Percentiles rank a stretch among this genome's conserved stretches.
Conservation (phyloP, 2,888 invertebrate genomes). For the Polyommatus icarus region DNA sequence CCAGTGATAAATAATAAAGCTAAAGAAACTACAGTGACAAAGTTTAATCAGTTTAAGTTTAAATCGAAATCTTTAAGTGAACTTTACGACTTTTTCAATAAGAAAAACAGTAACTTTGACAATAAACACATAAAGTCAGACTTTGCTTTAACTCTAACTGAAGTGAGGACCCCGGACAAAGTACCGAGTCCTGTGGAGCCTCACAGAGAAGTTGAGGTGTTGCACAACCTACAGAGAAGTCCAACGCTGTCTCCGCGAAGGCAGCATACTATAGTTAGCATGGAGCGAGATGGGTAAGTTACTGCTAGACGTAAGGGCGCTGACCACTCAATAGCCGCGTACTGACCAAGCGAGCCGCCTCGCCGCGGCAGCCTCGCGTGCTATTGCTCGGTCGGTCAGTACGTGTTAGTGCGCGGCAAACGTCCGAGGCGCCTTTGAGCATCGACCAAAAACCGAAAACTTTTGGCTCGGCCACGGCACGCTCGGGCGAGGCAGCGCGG, state of each 20-base stretch:
- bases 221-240: slow-evolving; percentile 85
- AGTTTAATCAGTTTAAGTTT: slow-evolving; percentile 61
- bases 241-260: slow-evolving; percentile 79
- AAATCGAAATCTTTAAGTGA: slow-evolving; percentile 76
- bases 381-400: too few species aligned
- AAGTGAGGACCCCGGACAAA: slow-evolving; percentile 64
- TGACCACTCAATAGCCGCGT: too few species aligned
- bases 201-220: slow-evolving; percentile 84
- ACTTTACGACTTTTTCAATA: slow-evolving; percentile 72
- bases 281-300: slow-evolving; percentile 72
- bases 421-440: too few species aligned
- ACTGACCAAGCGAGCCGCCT: too few species aligned
- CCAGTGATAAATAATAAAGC: slow-evolving; percentile 63
- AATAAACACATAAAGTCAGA: slow-evolving; percentile 53
- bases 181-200: slow-evolving; percentile 74
- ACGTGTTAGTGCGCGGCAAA: too few species aligned
- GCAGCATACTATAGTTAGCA: slow-evolving; percentile 62
- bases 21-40: slow-evolving; percentile 47
- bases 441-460: too few species aligned
- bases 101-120: slow-evolving; percentile 58
- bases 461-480: too few species aligned
- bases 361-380: too few species aligned
- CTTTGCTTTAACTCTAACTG: slow-evolving; percentile 63
- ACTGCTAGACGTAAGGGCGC: not conserved
- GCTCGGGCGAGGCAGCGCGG: too few species aligned